A percentile compares a stretch with the other conserved stretches of the same genome.
Conservation (phyloP, 2,797 vertebrate species). For the Rhodeus uyekii region DNA sequence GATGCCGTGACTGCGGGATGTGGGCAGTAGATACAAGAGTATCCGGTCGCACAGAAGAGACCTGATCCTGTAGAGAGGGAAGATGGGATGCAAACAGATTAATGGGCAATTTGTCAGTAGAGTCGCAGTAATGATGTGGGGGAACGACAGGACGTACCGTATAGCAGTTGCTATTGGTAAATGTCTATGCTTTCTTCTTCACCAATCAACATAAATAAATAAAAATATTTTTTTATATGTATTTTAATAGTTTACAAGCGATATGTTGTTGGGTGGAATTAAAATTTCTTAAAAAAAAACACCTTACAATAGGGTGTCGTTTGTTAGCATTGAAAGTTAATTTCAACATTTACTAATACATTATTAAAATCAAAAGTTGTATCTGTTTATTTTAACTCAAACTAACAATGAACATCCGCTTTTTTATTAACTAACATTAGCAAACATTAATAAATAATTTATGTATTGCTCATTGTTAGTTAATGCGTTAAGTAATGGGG, state of each 20-base stretch:
- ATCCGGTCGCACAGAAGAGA: slow-evolving; percentile 57
- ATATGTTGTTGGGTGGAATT: background rate
- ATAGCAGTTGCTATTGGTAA: background rate
- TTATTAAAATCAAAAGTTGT: too few species aligned
- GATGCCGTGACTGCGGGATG: slow-evolving; percentile 48
- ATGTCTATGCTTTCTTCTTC: background rate
- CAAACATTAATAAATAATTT: background rate
- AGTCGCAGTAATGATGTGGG: slow-evolving; percentile 31
- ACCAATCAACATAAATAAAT: background rate
- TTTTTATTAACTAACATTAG: background rate
- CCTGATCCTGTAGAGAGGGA: slow-evolving; percentile 54
- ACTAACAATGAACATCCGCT: background rate
- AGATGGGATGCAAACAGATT: slow-evolving; percentile 65
- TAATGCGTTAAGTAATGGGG: background rate
- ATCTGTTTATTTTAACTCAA: too few species aligned
- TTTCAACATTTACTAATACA: background rate
- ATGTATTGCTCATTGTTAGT: background rate
- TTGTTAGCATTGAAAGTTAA: background rate
- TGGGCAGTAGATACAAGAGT: slow-evolving; percentile 26
- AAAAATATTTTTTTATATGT: background rate
- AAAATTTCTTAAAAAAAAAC: background rate
- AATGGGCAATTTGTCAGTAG: slow-evolving; percentile 61
- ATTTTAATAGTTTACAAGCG: background rate
- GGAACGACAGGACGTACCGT: background rate
- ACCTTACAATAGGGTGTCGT: background rate